Percentiles rank a stretch among this genome's conserved stretches.
Evolutionary conservation across 2,888 invertebrate genomes (phyloP).

Genomic region (Cryptocheilus praepositus): DNA sequence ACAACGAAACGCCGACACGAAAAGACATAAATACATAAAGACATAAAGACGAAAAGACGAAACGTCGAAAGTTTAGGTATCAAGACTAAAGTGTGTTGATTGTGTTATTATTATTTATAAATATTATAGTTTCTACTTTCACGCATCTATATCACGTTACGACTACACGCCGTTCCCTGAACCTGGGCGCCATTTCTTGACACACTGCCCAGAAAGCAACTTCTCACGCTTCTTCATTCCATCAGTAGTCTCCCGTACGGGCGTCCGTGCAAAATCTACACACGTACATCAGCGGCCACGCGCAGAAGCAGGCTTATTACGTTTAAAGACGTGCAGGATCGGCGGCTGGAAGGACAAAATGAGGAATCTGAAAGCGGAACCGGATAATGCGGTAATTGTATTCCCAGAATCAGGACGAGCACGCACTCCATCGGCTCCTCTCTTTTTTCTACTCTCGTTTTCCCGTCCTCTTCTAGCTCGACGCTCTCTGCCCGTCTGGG

Average conservation of each 20-base stretch:
- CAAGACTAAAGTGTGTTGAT: too few species aligned
- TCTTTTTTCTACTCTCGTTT: background rate
- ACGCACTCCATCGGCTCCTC: slow-evolving; percentile 51
- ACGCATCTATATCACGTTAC: too few species aligned
- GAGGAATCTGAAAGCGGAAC: slow-evolving; percentile 64
- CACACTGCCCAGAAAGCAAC: too few species aligned
- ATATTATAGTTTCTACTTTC: too few species aligned
- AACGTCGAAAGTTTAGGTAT: too few species aligned
- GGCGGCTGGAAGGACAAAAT: slow-evolving; percentile 50
- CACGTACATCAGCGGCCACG: slow-evolving; percentile 17
- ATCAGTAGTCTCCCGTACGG: background rate
- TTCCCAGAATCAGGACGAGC: slow-evolving; percentile 57
- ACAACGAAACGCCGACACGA: too few species aligned
- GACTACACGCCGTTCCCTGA: too few species aligned
- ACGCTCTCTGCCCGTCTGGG: background rate
- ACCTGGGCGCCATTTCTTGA: too few species aligned
- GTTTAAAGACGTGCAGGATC: slow-evolving; percentile 26
- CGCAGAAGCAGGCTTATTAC: background rate
- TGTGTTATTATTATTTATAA: too few species aligned
- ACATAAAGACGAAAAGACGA: too few species aligned
- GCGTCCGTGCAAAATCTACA: background rate
- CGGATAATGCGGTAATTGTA: slow-evolving; percentile 63
- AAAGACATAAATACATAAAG: too few species aligned
- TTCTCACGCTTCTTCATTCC: background rate
- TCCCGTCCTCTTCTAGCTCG: too few species aligned